Evolutionary conservation across 2,113 vertebrate species (phyloP).

Genomic region (Danionella cerebrum): DNA sequence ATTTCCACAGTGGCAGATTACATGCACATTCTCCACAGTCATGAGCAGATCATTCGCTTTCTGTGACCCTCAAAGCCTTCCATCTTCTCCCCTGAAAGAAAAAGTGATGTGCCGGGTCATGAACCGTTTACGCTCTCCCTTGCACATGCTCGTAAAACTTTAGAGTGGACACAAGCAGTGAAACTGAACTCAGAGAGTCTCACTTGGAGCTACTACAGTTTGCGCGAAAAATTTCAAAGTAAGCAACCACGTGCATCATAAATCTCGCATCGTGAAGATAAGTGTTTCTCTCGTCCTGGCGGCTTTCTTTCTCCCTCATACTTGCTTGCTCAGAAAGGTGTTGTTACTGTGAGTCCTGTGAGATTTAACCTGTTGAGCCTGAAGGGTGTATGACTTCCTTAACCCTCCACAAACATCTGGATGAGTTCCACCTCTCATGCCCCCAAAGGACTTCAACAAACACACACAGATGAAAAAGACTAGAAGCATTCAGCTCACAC

Average conservation of each 20-base stretch:
- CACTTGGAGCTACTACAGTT: conserved; percentile 17
- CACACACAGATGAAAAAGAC: not conserved
- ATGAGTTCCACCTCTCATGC: conserved; percentile 28
- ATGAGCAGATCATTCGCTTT: conserved; percentile 30
- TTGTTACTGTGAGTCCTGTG: conserved; percentile 53
- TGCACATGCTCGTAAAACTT: conserved; percentile 18
- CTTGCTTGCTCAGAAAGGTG: not conserved
- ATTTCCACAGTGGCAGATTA: conserved; percentile 39
- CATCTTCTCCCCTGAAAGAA: conserved; percentile 22
- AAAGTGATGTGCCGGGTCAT: conserved; percentile 2
- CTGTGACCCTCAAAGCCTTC: conserved; percentile 32
- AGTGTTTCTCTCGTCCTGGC: not conserved
- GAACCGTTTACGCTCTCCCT: conserved; percentile 20
- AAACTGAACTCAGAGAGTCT: conserved; percentile 16
- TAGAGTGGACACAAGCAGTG: conserved; percentile 11
- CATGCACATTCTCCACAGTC: conserved; percentile 43
- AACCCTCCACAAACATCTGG: conserved; percentile 37
- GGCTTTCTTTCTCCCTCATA: not conserved
- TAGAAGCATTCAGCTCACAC: not conserved
- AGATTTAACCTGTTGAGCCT: conserved; percentile 57
- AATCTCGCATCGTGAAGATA: conserved; percentile 10
- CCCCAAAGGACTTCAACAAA: conserved; percentile 28
- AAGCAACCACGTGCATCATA: not conserved
- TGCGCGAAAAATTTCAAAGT: conserved; percentile 3
- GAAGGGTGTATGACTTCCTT: conserved; percentile 58